Evolutionary conservation across 2,797 vertebrate species (phyloP), one percentile per base, ranked within the genome.

Genomic region (Sphaeramia orbicularis): DNA sequence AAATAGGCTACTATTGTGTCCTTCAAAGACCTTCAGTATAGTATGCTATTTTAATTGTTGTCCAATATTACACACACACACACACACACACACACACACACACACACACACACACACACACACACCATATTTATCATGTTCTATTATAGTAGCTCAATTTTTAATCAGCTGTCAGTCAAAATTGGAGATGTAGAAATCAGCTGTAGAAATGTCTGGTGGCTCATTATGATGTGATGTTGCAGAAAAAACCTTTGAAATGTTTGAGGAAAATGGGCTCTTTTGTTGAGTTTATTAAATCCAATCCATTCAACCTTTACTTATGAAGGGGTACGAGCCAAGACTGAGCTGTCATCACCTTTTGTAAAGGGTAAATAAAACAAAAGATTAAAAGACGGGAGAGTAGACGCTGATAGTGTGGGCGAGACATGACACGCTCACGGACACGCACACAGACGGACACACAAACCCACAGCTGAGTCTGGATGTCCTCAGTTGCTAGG

Each of bases 351-450:
- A 68, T 69, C 53, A 65, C 53, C 66, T 72, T 14, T 3, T 63
- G 76, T 65, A 44, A 14, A 65, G 59, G 56, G 47, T 70, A 73
- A 83, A 78, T 53, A 78, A 69, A 60, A 72, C 40, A 41, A 38
- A 36, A 48, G 49, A 69, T 67, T 45, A 12, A 40, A 56, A 65
- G 16, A 4, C 19, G 51, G 45, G 16, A 27, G 21, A 0, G 36
- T 19, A 35, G 53, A 57, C n/a, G 21, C 27, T 51, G 67, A 52
- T 49, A 21, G 55, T 61, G 51, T 62, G 51, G 72, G 75, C 38
- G 58, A 69, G 69, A 68, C 66, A 35, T 48, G 27, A 41, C 49
- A 36, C 53, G 37, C 66, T n/a, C 62, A 15, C 48, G 15, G 27
- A 41, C 49, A 36, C 53, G 37, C 66, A n/a, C 62, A 15, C 48